Evolutionary conservation across 53 echinoderm and acorn worm genomes (phyloP).

Genomic region (Pentamera pediparva): DNA sequence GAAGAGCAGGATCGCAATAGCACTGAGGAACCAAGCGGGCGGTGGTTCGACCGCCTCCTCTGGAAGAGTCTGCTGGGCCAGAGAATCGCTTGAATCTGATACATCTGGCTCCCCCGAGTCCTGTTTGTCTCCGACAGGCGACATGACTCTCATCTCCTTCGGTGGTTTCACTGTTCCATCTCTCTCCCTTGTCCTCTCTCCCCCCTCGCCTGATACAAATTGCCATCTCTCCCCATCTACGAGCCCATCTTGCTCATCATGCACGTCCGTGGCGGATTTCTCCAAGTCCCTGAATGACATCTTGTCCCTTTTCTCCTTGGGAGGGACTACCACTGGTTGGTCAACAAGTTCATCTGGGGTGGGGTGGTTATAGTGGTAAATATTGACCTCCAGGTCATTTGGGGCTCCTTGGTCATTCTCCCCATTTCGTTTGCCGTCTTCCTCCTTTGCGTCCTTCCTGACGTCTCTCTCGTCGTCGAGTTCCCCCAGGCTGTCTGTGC

Average conservation of each 20-base stretch:
- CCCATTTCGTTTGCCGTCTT: conserved; percentile 24
- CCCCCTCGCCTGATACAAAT: background rate
- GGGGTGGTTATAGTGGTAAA: conserved; percentile 78
- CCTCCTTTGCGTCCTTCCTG: conserved; percentile 12
- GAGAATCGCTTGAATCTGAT: background rate
- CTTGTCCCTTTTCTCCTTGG: background rate
- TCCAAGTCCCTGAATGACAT: conserved; percentile 66
- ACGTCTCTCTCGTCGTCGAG: conserved; percentile 17
- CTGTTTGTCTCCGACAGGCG: background rate
- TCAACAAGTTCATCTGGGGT: conserved; percentile 80
- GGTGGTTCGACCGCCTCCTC: background rate
- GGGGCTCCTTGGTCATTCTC: conserved; percentile 1
- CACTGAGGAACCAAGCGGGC: conserved; percentile 46
- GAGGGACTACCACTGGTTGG: conserved; percentile 43
- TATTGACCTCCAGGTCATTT: conserved; percentile 53
- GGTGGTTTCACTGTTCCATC: conserved; percentile 8
- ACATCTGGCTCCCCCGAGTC: background rate
- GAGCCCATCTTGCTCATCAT: background rate
- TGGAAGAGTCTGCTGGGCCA: background rate
- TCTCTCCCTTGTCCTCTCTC: background rate
- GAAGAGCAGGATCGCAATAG: conserved; percentile 50
- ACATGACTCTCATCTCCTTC: background rate
- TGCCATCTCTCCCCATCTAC: too few relatives aligned
- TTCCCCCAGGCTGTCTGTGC: conserved; percentile 15
- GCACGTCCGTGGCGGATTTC: conserved; percentile 34